Percentiles rank a stretch among this genome's conserved stretches.
Evolutionary conservation across 2,113 vertebrate species (phyloP).

Genomic region (Seriola aureovittata): DNA sequence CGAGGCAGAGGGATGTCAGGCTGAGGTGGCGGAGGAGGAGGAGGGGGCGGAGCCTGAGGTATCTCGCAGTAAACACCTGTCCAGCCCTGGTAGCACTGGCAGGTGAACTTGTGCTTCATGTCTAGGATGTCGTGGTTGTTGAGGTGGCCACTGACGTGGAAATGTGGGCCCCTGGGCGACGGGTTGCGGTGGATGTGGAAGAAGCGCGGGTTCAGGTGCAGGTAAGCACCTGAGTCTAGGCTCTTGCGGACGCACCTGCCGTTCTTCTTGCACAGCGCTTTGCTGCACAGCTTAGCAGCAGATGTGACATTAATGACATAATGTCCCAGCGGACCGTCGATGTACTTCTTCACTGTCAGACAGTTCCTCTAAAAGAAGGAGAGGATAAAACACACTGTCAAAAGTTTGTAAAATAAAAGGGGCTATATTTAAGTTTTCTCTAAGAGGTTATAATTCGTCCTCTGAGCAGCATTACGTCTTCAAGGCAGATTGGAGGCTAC

Average conservation of each 20-base stretch:
- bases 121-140: conserved; percentile 79
- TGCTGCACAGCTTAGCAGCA: conserved; percentile 92
- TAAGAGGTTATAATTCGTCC: no score
- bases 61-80: conserved; percentile 90
- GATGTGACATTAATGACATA: conserved; percentile 93
- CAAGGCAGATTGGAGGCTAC: no score
- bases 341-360: conserved; percentile 86
- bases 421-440: no score
- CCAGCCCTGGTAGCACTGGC: conserved; percentile 94
- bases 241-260: conserved; percentile 90
- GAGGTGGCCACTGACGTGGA: conserved; percentile 82
- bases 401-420: no score
- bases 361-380: conserved; percentile 86
- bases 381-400: not conserved
- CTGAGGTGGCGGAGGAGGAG: conserved; percentile 50
- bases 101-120: conserved; percentile 91
- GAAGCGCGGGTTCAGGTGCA: conserved; percentile 87
- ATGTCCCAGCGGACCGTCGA: conserved; percentile 88
- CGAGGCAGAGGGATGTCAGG: conserved; percentile 13
- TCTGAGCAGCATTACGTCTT: no score
- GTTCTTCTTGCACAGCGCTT: conserved; percentile 90
- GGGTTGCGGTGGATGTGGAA: conserved; percentile 80
- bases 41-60: conserved; percentile 73
- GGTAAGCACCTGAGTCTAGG: conserved; percentile 82
- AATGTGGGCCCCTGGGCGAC: conserved; percentile 61